phyloP scores from a whole-genome alignment of 2,797 vertebrate species.

The Megalops cyprinoides region DNA sequence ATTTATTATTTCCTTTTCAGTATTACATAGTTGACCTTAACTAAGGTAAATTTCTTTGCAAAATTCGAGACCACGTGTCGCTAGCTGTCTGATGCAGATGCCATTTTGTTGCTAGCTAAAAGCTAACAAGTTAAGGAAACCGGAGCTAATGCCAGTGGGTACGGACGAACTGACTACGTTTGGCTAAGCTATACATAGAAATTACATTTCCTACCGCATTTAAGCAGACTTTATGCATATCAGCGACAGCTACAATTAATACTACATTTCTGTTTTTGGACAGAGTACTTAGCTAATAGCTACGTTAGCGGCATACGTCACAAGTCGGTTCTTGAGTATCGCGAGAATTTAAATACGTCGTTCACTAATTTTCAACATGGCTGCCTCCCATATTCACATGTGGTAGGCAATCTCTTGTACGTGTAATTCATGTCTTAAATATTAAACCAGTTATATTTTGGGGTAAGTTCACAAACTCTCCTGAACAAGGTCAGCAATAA shows the following conservation, averaged over 20 bases:
- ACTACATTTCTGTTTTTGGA: too few species aligned
- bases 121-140: neutral
- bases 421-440: neutral
- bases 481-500: neutral
- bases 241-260: too few species aligned
- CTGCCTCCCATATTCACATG: conserved; percentile 26
- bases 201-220: too few species aligned
- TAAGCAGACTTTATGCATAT: too few species aligned
- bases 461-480: neutral
- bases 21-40: too few species aligned
- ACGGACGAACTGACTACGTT: neutral
- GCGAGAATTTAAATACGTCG: conserved; percentile 10
- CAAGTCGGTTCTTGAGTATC: neutral
- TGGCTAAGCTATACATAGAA: too few species aligned
- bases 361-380: neutral
- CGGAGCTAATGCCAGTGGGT: neutral
- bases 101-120: neutral
- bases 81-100: conserved; percentile 7
- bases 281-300: too few species aligned
- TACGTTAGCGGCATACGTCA: too few species aligned
- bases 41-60: too few species aligned
- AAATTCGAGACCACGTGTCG: neutral
- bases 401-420: neutral
- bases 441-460: neutral
- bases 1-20: too few species aligned